phyloP scores from a whole-genome alignment of 2,113 vertebrate species.

The Eulemur rufifrons region DNA sequence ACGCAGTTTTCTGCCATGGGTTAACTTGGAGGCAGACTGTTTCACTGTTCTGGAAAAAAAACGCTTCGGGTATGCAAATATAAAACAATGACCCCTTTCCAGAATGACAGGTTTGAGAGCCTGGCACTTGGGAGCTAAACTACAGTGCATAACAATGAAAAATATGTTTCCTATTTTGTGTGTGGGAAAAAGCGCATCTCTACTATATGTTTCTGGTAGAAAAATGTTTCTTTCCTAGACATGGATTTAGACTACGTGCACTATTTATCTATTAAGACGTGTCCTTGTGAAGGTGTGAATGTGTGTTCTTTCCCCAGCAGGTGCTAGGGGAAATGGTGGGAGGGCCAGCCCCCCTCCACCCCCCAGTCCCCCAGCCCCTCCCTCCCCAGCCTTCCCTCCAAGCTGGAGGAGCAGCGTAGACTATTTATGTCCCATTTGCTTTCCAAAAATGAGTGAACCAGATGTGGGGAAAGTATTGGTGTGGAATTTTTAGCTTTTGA shows the following conservation, averaged over 20 bases:
- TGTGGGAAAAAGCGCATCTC: not conserved
- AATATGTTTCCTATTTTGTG: not conserved
- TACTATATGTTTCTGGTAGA: not conserved
- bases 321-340: not conserved
- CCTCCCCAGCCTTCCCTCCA: not conserved
- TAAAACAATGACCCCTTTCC: not conserved
- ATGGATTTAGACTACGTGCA: not conserved
- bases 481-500: conserved; percentile 39
- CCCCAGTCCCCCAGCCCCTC: no score
- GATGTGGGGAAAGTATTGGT: not conserved
- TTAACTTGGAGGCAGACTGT: conserved; percentile 23
- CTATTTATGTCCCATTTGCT: not conserved
- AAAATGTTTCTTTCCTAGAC: not conserved
- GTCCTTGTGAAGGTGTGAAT: not conserved
- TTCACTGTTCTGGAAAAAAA: not conserved
- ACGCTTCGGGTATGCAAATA: conserved; percentile 44
- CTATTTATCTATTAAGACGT: not conserved
- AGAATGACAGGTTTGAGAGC: conserved; percentile 32
- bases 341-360: not conserved
- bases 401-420: not conserved
- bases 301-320: not conserved
- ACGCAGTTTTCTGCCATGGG: not conserved
- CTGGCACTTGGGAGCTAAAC: conserved; percentile 2
- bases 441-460: conserved; percentile 38
- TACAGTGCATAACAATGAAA: conserved; percentile 28